A percentile compares a stretch with the other conserved stretches of the same genome.
Evolutionary conservation across 2,797 vertebrate species (phyloP).

Genomic region (Syndactyla subalaris): DNA sequence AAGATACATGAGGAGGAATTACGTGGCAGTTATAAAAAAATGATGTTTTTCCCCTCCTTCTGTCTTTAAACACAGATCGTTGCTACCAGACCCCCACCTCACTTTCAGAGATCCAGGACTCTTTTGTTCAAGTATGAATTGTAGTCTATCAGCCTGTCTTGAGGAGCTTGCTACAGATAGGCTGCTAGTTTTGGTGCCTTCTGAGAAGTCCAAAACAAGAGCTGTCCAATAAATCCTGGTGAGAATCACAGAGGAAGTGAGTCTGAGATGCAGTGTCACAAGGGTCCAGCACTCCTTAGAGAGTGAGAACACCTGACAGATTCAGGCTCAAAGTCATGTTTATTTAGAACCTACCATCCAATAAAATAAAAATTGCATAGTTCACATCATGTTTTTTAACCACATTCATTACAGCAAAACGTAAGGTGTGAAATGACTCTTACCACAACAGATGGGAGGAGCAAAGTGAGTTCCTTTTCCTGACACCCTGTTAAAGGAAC

Average conservation of each 20-base stretch:
- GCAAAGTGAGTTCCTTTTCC: background rate
- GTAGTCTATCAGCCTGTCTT: background rate
- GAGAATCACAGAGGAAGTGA: background rate
- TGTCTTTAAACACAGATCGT: background rate
- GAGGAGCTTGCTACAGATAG: background rate
- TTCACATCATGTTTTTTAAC: background rate
- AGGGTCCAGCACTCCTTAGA: background rate
- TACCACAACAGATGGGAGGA: background rate
- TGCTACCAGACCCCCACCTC: accelerated
- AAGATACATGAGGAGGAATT: background rate
- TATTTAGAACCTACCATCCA: background rate
- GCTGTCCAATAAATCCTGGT: background rate
- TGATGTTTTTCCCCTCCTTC: background rate
- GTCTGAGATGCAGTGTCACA: background rate
- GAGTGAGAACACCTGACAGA: background rate
- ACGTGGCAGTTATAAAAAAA: background rate
- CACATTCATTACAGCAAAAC: background rate
- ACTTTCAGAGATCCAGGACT: background rate
- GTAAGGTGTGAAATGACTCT: background rate
- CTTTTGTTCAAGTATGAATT: background rate
- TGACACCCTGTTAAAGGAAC: background rate
- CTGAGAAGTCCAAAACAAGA: background rate
- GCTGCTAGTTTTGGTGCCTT: background rate
- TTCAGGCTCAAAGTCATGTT: background rate
- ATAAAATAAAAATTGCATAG: background rate